Percentiles rank a stretch among this genome's conserved stretches.
These are phyloP conservation scores for Macheiramphus alcinus DNA, from an alignment of 2,113 vertebrate genomes.

Conservation along the genomic window DNA sequence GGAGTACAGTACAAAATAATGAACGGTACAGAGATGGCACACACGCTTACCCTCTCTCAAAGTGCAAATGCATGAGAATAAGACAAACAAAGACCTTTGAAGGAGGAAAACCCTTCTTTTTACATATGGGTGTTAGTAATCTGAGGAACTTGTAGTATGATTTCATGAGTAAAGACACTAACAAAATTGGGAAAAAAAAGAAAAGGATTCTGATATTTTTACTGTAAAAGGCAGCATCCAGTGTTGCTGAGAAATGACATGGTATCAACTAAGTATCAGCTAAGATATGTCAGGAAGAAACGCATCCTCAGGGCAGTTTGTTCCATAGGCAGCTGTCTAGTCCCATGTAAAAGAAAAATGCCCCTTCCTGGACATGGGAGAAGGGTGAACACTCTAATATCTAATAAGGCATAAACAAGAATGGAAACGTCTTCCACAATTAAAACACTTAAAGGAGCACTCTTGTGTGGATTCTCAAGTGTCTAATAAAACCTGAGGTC, in stretches of 20 bases:
- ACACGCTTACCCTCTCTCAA: neutral
- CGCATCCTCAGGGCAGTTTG: neutral
- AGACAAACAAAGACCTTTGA: neutral
- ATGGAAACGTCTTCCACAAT: neutral
- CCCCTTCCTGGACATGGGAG: neutral
- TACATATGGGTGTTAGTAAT: neutral
- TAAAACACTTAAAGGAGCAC: neutral
- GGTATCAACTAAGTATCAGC: neutral
- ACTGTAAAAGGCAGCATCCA: neutral
- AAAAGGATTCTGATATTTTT: neutral
- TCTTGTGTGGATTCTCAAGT: neutral
- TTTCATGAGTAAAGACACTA: neutral
- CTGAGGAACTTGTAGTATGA: neutral
- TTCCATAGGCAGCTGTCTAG: neutral
- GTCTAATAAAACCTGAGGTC: neutral
- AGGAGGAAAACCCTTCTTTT: neutral
- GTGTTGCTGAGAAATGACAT: neutral
- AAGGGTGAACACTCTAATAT: neutral
- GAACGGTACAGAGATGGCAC: neutral
- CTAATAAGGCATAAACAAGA: neutral
- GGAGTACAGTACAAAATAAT: neutral
- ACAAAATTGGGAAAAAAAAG: neutral
- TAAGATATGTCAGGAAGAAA: neutral
- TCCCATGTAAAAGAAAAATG: neutral
- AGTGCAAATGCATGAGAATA: neutral